Conservation (phyloP, 2,113 vertebrate genomes). For the Vulpes vulpes region DNA sequence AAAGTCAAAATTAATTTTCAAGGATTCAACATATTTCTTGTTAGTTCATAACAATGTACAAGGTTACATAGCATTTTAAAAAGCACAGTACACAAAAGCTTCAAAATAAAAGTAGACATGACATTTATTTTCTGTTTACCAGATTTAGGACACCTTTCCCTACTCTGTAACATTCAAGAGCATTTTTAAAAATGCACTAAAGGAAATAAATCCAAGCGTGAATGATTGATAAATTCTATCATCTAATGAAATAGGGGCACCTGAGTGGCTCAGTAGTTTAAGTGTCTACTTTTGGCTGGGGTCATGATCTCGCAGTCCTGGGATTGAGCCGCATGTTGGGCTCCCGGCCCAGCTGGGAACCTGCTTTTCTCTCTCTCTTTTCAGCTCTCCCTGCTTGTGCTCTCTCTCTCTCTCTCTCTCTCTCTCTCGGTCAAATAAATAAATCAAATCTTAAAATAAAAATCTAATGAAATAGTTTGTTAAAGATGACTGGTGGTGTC, state of each 20-base stretch:
- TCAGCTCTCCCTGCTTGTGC: too few relatives aligned
- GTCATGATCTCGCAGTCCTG: too few relatives aligned
- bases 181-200: not conserved
- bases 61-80: not conserved
- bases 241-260: not conserved
- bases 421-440: too few relatives aligned
- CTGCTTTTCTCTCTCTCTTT: too few relatives aligned
- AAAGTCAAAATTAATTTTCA: conserved; percentile 8
- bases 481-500: not conserved
- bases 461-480: not conserved
- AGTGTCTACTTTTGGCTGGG: too few relatives aligned
- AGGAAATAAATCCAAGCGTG: not conserved
- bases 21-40: not conserved
- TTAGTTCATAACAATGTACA: not conserved
- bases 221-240: conserved; percentile 46
- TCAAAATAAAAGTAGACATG: conserved; percentile 4
- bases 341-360: too few relatives aligned
- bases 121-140: conserved; percentile 27
- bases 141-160: not conserved
- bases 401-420: too few relatives aligned
- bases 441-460: too few relatives aligned
- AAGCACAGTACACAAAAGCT: not conserved
- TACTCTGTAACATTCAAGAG: not conserved
- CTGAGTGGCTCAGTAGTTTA: too few relatives aligned
- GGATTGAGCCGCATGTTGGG: too few relatives aligned